phyloP scores from a whole-genome alignment of 2,888 invertebrate species.

The Limnephilus rhombicus region DNA sequence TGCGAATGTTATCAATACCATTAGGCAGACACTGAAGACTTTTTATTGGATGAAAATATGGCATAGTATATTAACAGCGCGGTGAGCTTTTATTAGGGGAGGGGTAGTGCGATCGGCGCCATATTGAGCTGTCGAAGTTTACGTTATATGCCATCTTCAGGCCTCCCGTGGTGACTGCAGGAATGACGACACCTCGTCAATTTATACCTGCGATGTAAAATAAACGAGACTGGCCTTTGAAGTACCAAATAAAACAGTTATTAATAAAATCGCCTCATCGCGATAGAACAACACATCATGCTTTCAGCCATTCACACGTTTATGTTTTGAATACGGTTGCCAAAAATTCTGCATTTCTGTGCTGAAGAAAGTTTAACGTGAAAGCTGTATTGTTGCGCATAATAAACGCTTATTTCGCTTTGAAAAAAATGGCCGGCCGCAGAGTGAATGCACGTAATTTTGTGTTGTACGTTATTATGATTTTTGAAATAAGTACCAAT shows the following conservation, averaged over 20 bases:
- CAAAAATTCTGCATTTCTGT: neutral
- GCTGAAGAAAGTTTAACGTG: neutral
- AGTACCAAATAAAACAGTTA: neutral
- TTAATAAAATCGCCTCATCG: neutral
- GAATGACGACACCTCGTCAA: neutral
- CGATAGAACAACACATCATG: neutral
- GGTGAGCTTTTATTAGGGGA: neutral
- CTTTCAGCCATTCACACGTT: neutral
- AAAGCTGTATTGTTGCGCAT: neutral
- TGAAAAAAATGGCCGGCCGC: neutral
- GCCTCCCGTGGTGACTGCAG: neutral
- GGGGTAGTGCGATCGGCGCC: neutral
- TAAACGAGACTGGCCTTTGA: neutral
- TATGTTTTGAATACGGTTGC: neutral
- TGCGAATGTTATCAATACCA: slow-evolving; percentile 7
- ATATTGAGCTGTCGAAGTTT: neutral
- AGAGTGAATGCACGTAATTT: neutral
- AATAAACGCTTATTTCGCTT: neutral
- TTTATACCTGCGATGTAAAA: neutral
- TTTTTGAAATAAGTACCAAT: too few relatives aligned
- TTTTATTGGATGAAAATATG: slow-evolving; percentile 14
- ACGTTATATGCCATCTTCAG: neutral
- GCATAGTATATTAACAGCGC: neutral
- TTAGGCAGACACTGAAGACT: neutral
- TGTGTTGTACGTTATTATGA: too few relatives aligned